Evolutionary conservation across 2,888 invertebrate genomes (phyloP).

Genomic region (Polyommatus iphigenia): DNA sequence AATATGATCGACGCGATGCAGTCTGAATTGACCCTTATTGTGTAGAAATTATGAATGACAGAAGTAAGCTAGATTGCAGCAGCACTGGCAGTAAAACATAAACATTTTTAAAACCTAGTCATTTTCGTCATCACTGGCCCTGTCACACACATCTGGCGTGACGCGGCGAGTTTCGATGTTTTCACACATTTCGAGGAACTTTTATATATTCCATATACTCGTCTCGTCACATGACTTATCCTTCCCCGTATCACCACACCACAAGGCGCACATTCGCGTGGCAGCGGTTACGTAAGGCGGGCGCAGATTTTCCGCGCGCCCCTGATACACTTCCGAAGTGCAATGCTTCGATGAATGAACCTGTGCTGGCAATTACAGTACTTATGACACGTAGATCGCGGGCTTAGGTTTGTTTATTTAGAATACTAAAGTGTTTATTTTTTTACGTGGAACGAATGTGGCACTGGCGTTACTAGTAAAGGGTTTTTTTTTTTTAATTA

Average conservation of each 20-base stretch:
- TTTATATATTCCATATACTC: background rate
- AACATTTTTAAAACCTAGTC: too few species aligned
- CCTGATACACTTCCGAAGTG: conserved; percentile 48
- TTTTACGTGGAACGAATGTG: background rate
- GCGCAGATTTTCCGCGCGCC: conserved; percentile 49
- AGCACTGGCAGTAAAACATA: too few species aligned
- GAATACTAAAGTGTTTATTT: background rate
- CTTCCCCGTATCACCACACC: background rate
- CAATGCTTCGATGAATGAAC: conserved; percentile 44
- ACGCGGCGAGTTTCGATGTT: background rate
- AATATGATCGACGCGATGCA: too few species aligned
- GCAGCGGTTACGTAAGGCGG: conserved; percentile 32
- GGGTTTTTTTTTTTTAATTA: too few species aligned
- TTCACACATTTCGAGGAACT: background rate
- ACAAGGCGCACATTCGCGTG: background rate
- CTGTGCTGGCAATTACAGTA: conserved; percentile 27
- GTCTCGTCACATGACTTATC: background rate
- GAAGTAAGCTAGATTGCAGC: too few species aligned
- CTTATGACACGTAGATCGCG: background rate
- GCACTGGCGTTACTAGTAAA: too few species aligned
- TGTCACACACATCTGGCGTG: background rate
- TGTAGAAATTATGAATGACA: too few species aligned
- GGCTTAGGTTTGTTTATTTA: background rate
- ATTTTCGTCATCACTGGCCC: background rate
- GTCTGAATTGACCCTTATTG: too few species aligned